A percentile compares a stretch with the other conserved stretches of the same genome.
Conservation (phyloP, 2,888 invertebrate species). For the Philaethria dido region DNA sequence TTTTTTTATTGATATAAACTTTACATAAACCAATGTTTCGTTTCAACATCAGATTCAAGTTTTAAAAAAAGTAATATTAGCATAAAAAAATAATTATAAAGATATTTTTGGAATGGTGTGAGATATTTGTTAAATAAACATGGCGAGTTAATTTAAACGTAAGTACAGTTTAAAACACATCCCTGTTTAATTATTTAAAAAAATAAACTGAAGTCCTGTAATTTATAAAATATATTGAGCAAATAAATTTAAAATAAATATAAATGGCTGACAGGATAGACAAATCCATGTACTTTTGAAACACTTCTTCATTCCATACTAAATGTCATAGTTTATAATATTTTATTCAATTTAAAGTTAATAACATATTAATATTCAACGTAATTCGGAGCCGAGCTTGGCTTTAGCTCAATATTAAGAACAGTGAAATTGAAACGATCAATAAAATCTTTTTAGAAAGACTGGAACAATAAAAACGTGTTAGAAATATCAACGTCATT, state of each 20-base stretch:
- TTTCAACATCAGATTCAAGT: too few species aligned
- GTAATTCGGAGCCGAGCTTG: not conserved
- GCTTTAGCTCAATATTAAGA: not conserved
- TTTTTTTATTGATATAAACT: not conserved
- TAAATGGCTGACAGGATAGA: slow-evolving; percentile 2
- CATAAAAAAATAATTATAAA: slow-evolving; percentile 5
- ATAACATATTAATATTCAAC: not conserved
- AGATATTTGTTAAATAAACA: slow-evolving; percentile 4
- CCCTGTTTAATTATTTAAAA: not conserved
- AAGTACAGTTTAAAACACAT: slow-evolving; percentile 11
- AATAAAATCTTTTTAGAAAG: not conserved
- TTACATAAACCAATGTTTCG: not conserved
- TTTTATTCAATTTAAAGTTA: too few species aligned
- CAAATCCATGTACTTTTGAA: not conserved
- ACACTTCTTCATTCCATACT: not conserved
- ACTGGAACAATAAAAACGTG: slow-evolving; percentile 19
- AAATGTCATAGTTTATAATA: not conserved
- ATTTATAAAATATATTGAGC: slow-evolving; percentile 14
- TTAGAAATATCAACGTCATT: slow-evolving; percentile 29
- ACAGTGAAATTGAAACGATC: not conserved
- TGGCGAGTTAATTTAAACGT: not conserved
- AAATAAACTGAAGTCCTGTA: not conserved
- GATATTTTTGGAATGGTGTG: slow-evolving; percentile 15
- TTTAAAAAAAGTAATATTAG: not conserved
- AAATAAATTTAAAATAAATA: slow-evolving; percentile 9